Evolutionary conservation across 2,113 vertebrate genomes (phyloP), one percentile per base, ranked within the genome.

Genomic region (Eudyptes chrysolophus): DNA sequence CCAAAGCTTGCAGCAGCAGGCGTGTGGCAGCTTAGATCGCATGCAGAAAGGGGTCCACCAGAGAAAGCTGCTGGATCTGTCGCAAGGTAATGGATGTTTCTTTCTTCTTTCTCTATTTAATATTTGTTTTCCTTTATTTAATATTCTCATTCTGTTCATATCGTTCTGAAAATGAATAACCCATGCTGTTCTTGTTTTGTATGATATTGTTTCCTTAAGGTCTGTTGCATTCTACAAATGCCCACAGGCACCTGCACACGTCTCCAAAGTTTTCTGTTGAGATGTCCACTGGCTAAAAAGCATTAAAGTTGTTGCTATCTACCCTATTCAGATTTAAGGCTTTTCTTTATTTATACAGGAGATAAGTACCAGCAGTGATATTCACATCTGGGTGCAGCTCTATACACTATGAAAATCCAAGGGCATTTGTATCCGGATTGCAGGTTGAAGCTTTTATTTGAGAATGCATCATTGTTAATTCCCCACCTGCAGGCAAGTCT

Each of bases 161-260:
- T 65, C 0, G 0, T 52, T 74, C 42, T 62, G 51, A 48, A 62
- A 51, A 71, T 42, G 6, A 84, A 25, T 24, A 27, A 3, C 16
- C 21, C 8, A 6, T 36, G 13, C 42, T 49, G 11, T 49, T 74
- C 64, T 51, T 89, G 21, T n/a, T 87, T 75, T 42, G 25, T 19
- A 40, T 48, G 4, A 52, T 40, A 36, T 1, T 38, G 20, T 55
- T 94, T 69, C 40, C 68, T 72, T 52, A 74, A 88, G 27, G 19
- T 71, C 34, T 75, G 25, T 36, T 82, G 21, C 7, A 3, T 54
- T 51, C 38, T 72, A 24, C 71, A 80, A 80, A 64, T 49, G 58
- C 21, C 32, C 27, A 18, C 40, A 54, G 71, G 60, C 40, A 86
- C 30, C 19, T 61, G 60, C 34, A 25, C 19, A 2, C 0, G 0